phyloP scores from a whole-genome alignment of 1,140 invertebrate species.

The Dendrolimus kikuchii region DNA sequence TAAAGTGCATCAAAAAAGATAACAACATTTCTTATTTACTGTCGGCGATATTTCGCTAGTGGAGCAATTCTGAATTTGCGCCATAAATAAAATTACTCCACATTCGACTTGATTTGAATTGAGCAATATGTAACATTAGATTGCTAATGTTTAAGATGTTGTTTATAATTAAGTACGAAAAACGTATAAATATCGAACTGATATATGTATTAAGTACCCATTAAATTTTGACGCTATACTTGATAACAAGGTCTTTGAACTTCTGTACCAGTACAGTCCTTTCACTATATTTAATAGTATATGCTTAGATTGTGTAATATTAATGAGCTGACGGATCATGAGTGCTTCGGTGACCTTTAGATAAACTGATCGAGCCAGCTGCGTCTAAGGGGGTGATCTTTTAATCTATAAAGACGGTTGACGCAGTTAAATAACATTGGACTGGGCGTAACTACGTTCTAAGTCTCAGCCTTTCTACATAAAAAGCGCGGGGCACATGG shows the following conservation, averaged over 20 bases:
- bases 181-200: not conserved
- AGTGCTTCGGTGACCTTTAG: constrained; percentile 25
- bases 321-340: constrained; percentile 29
- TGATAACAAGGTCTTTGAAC: constrained; percentile 22
- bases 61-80: no score
- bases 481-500: no score
- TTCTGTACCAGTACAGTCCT: constrained; percentile 25
- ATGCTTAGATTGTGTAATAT: constrained; percentile 4
- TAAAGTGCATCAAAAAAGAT: no score
- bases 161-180: not conserved
- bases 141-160: no score
- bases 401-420: no score
- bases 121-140: no score
- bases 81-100: no score
- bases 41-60: not conserved
- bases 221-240: constrained; percentile 9
- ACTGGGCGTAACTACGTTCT: no score
- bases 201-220: not conserved
- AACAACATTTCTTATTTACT: no score
- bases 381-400: constrained; percentile 5
- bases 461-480: no score
- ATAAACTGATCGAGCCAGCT: constrained; percentile 14
- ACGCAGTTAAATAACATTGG: no score
- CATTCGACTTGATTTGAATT: no score
- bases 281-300: constrained; percentile 31